Conservation (phyloP, 2,888 invertebrate species). For the Fragum sueziense region DNA sequence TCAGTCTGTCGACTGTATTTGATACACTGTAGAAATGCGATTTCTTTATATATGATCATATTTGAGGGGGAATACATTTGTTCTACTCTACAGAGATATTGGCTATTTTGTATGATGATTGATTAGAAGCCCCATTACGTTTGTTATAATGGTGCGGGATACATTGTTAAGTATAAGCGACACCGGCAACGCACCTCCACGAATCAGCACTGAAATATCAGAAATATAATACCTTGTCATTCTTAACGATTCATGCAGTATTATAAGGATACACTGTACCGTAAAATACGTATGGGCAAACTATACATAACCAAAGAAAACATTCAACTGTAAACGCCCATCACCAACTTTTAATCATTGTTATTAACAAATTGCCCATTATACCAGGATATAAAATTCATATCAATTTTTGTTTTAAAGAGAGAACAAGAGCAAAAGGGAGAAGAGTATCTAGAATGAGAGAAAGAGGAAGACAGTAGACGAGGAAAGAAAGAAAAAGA, state of each 20-base stretch:
- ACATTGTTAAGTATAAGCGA: constrained; percentile 21
- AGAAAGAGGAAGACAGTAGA: neutral
- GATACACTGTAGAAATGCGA: too few species aligned
- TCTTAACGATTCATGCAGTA: neutral
- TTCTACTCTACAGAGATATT: constrained; percentile 8
- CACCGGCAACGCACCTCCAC: constrained; percentile 13
- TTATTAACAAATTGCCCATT: too few species aligned
- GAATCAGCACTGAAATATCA: constrained; percentile 15
- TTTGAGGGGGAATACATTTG: neutral
- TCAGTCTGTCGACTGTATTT: too few species aligned
- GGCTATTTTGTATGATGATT: constrained; percentile 7
- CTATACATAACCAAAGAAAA: neutral
- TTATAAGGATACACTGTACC: too few species aligned
- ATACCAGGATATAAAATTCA: too few species aligned
- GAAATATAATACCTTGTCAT: neutral
- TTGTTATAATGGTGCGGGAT: constrained; percentile 5
- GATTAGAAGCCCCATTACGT: constrained; percentile 18
- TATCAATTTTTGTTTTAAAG: too few species aligned
- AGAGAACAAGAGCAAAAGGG: too few species aligned
- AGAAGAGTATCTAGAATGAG: neutral
- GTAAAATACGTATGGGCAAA: neutral
- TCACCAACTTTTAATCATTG: too few species aligned
- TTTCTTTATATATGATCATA: neutral
- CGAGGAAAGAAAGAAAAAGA: neutral
- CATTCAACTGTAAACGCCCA: too few species aligned